Evolutionary conservation across 2,888 invertebrate species (phyloP).

Genomic region (Volucella zonaria): DNA sequence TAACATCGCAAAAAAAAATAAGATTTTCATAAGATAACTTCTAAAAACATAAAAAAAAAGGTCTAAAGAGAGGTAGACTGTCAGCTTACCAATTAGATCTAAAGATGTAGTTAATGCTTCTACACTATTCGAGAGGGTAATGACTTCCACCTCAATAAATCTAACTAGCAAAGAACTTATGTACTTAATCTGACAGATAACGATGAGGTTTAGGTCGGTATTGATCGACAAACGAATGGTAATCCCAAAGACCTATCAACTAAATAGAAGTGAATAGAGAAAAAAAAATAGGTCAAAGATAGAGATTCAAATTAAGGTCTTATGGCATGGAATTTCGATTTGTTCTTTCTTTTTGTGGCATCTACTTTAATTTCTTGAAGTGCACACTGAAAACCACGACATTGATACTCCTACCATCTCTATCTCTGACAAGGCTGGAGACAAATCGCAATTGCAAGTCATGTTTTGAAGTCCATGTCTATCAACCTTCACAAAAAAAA

Average conservation of each 20-base stretch:
- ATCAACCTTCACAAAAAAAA: slow-evolving; percentile 11
- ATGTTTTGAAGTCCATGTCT: not conserved
- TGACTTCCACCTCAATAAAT: slow-evolving; percentile 4
- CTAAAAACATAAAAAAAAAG: not conserved
- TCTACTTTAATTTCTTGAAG: no score
- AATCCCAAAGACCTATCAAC: slow-evolving; percentile 20
- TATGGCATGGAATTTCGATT: slow-evolving; percentile 9
- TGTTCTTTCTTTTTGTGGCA: not conserved
- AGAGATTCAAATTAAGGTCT: slow-evolving; percentile 1
- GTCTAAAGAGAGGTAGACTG: slow-evolving; percentile 16
- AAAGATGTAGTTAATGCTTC: slow-evolving; percentile 13
- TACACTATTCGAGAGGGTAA: slow-evolving; percentile 27
- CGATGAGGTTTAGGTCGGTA: not conserved
- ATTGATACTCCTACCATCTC: not conserved
- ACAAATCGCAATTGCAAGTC: not conserved
- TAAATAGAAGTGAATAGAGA: slow-evolving; percentile 9
- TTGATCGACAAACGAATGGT: slow-evolving; percentile 15
- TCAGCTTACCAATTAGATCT: slow-evolving; percentile 7
- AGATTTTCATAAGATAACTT: slow-evolving; percentile 27
- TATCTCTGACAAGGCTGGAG: slow-evolving; percentile 14
- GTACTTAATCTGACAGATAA: not conserved
- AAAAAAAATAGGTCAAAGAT: not conserved
- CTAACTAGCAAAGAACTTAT: not conserved
- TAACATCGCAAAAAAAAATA: slow-evolving; percentile 10
- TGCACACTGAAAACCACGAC: no score